Evolutionary conservation across 2,888 invertebrate species (phyloP), one percentile per base, ranked within the genome.

Genomic region (Thumatha senex): DNA sequence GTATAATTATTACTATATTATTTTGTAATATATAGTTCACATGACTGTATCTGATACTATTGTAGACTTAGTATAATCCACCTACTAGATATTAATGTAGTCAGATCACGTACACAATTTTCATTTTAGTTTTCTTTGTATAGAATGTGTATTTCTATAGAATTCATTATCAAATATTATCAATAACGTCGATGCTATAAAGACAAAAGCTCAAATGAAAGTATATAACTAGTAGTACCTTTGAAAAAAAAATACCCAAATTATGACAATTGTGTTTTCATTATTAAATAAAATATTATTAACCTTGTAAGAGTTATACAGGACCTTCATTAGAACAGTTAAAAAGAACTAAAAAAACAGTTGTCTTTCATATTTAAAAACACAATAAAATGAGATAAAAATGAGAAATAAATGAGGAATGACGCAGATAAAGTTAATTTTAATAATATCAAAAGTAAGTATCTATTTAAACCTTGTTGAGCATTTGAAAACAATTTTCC

Each of bases 401-500:
- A 66, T 62, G 54, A 70, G 61, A 58, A 72, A 80, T 81, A 70
- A 69, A 70, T 68, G 64, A 57, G 58, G 58, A 63, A 74, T 77
- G 82, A 76, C 82, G 76, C 74, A 77, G 63, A 67, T 72, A 60
- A 56, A 54, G 64, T 54, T 39, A 66, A 74, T 74, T 62, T 67
- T 60, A 67, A 63, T 61, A 63, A 66, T 67, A 68, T 59, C 66
- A 51, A 49, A n/a, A 48, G 54, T 63, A 55, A 50, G 49, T 70
- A 73, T 65, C 70, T 68, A 74, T 71, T 76, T 61, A 74, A 67
- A 68, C 54, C 59, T 45, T 48, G 44, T 73, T 74, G 72, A 72
- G 68, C 72, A 76, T 77, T 76, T 56, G 67, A 75, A 80, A 82
- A 81, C 79, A 78, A 77, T 80, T 81, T 80, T 78, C 74, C 72